These are phyloP conservation scores for Hipparchia semele DNA, from an alignment of 2,888 invertebrate species.

Conservation along the genomic window DNA sequence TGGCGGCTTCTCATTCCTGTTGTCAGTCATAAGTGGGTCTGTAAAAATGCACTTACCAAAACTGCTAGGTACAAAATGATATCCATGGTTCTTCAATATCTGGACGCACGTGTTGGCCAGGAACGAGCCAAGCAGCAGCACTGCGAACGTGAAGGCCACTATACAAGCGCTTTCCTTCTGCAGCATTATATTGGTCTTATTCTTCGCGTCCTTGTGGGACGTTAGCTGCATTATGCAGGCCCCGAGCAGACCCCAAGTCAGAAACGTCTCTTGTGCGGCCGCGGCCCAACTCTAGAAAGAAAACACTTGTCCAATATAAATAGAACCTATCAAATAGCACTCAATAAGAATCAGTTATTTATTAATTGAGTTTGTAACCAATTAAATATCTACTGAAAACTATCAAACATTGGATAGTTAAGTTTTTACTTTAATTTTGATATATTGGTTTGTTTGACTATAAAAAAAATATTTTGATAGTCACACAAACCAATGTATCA, in stretches of 20 bases:
- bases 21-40: too few relatives aligned
- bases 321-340: too few relatives aligned
- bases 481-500: too few relatives aligned
- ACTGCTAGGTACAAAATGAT: constrained; percentile 90
- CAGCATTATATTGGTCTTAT: constrained; percentile 73
- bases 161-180: constrained; percentile 78
- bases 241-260: constrained; percentile 94
- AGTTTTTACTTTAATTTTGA: too few relatives aligned
- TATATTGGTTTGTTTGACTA: too few relatives aligned
- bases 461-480: too few relatives aligned
- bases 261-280: constrained; percentile 93
- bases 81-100: constrained; percentile 89
- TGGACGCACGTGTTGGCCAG: constrained; percentile 92
- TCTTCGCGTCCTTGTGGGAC: constrained; percentile 88
- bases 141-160: constrained; percentile 86
- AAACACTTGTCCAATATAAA: not conserved
- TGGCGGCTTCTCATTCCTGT: too few relatives aligned
- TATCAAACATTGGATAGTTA: too few relatives aligned
- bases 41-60: constrained; percentile 86
- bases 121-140: constrained; percentile 89
- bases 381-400: too few relatives aligned
- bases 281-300: constrained; percentile 90
- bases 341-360: too few relatives aligned
- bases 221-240: constrained; percentile 91
- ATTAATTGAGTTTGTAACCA: too few relatives aligned